These are phyloP conservation scores for Entomobrya proxima DNA, from an alignment of 2,888 invertebrate species.

Conservation along the genomic window DNA sequence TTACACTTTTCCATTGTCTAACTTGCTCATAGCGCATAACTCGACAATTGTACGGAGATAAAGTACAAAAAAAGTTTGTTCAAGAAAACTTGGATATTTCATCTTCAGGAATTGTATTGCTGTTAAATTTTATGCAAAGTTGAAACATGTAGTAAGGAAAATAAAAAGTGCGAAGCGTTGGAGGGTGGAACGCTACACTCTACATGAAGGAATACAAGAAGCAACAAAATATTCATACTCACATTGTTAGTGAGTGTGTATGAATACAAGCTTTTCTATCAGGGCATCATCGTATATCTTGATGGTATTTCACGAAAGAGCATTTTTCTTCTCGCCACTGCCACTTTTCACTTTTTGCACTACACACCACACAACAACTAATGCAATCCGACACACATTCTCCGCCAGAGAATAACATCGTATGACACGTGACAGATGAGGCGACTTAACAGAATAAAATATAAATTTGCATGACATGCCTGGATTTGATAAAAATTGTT, in stretches of 20 bases:
- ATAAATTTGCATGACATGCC: conserved; percentile 59
- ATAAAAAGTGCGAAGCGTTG: neutral
- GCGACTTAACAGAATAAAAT: conserved; percentile 56
- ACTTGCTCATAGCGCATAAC: neutral
- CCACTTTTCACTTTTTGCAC: conserved; percentile 8
- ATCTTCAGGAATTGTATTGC: neutral
- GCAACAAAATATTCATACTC: conserved; percentile 1
- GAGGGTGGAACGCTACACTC: neutral
- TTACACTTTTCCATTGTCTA: neutral
- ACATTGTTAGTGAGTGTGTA: neutral
- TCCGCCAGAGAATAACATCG: conserved; percentile 33
- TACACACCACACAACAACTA: conserved; percentile 40
- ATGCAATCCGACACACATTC: conserved; percentile 36
- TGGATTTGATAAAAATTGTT: conserved; percentile 41
- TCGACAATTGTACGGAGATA: neutral
- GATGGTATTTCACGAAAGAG: neutral
- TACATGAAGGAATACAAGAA: neutral
- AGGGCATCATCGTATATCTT: no score
- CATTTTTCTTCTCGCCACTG: conserved; percentile 21
- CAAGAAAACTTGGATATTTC: neutral
- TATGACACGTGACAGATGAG: conserved; percentile 60
- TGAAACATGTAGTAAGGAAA: neutral
- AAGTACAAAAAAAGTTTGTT: neutral
- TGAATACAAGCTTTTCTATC: neutral
- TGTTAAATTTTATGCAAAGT: neutral